Conservation (phyloP, 2,113 vertebrate species). For the human (Homo sapiens) region DNA sequence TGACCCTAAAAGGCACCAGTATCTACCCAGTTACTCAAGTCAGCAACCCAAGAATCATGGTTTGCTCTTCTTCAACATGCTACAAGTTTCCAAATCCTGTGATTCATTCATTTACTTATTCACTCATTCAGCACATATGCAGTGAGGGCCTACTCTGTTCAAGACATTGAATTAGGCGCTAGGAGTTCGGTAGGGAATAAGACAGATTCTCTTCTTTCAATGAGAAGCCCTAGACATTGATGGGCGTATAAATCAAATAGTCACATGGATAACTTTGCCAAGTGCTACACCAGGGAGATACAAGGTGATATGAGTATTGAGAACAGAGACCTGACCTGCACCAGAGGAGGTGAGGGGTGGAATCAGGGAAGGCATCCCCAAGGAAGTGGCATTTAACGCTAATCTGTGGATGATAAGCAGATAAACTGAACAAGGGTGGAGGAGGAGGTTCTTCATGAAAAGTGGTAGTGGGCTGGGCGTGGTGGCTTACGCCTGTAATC, state of each 20-base stretch:
- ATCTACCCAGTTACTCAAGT: not conserved
- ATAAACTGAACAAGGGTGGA: not conserved
- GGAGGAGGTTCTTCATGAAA: not conserved
- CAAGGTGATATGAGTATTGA: not conserved
- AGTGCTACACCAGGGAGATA: not conserved
- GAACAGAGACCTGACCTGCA: not conserved
- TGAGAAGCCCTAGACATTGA: not conserved
- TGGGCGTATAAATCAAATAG: not conserved
- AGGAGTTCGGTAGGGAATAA: not conserved
- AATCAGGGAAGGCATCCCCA: not conserved
- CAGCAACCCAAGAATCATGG: not conserved
- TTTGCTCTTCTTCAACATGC: not conserved
- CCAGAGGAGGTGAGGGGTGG: accelerated
- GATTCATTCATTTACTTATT: not conserved
- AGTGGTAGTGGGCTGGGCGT: not conserved
- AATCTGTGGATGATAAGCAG: not conserved
- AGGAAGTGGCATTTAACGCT: not conserved
- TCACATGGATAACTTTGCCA: not conserved
- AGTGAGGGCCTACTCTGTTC: not conserved
- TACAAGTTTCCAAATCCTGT: not conserved
- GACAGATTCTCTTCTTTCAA: not conserved
- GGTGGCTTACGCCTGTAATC: no score
- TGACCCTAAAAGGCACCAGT: not conserved
- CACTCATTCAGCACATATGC: not conserved
- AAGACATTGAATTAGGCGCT: not conserved